Evolutionary conservation across 2,888 invertebrate species (phyloP).

Genomic region (Lycocerus yunnanus): DNA sequence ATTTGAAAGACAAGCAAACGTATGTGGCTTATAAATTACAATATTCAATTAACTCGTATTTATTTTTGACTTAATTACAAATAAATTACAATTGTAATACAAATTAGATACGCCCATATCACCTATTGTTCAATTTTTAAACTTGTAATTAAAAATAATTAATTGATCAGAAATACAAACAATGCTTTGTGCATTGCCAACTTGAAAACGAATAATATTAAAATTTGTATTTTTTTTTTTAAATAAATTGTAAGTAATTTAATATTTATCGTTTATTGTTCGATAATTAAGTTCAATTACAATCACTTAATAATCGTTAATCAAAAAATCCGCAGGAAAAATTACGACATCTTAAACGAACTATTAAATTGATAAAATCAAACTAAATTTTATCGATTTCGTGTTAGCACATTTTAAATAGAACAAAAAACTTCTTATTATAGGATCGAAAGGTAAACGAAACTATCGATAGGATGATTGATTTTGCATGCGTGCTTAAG

Average conservation of each 20-base stretch:
- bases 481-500: conserved; percentile 15
- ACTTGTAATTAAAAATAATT: background rate
- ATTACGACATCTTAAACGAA: background rate
- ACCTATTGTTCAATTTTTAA: background rate
- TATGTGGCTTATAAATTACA: background rate
- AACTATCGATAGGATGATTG: conserved; percentile 12
- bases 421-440: background rate
- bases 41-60: background rate
- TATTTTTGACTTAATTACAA: background rate
- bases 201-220: too few species aligned
- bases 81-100: background rate
- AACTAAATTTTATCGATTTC: background rate
- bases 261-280: background rate
- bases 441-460: conserved; percentile 7
- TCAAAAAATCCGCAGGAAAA: background rate
- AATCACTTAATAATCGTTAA: background rate
- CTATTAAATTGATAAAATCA: background rate
- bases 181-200: background rate
- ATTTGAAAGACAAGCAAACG: background rate
- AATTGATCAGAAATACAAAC: background rate
- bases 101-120: background rate
- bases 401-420: background rate
- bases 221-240: too few species aligned
- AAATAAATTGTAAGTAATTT: background rate
- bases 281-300: background rate